phyloP scores from a whole-genome alignment of 2,113 vertebrate species.

The Zosterops japonicus region DNA sequence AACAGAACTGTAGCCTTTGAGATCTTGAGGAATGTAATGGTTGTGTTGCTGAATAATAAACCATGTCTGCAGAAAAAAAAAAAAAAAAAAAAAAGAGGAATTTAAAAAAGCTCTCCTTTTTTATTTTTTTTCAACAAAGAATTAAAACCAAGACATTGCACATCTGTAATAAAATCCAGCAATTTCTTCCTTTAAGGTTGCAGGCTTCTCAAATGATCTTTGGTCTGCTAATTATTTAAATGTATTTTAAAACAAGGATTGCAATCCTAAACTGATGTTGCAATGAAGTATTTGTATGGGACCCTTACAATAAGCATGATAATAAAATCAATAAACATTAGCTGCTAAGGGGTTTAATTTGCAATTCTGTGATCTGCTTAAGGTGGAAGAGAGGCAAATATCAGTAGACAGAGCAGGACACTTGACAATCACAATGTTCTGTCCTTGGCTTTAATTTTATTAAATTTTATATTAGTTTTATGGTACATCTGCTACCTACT shows the following conservation, averaged over 20 bases:
- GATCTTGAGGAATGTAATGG: not conserved
- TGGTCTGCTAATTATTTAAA: not conserved
- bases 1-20: not conserved
- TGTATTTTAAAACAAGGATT: not conserved
- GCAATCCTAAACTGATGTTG: not conserved
- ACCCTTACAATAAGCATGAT: not conserved
- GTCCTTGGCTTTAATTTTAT: not conserved
- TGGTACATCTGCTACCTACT: not conserved
- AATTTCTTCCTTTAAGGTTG: not conserved
- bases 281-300: not conserved
- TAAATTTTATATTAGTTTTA: not conserved
- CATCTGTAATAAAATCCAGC: not conserved
- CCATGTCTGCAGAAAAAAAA: not conserved
- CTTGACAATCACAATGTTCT: not conserved
- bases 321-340: not conserved
- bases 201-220: not conserved
- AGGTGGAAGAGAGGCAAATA: not conserved
- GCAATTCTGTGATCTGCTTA: not conserved
- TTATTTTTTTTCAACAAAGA: not conserved
- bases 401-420: not conserved
- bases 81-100: not conserved
- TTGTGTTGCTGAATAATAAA: not conserved
- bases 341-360: not conserved
- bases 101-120: fast-evolving
- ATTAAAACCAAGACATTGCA: not conserved